Conservation (phyloP, 2,113 vertebrate species). For the Siniperca knerii region DNA sequence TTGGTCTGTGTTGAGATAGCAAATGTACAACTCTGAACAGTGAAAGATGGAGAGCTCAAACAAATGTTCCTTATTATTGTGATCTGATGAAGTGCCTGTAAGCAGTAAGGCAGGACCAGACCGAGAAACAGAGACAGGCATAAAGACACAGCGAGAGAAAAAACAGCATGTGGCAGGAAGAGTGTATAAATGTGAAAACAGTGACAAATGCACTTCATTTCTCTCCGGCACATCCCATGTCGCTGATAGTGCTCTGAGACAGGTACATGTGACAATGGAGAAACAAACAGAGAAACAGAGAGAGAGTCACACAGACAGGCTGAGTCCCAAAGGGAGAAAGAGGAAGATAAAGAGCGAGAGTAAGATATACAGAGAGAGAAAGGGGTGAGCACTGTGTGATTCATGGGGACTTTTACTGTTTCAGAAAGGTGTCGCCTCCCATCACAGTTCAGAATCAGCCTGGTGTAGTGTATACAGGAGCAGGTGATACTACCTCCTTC, state of each 20-base stretch:
- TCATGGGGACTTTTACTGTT: conserved; percentile 76
- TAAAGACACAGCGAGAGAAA: conserved; percentile 32
- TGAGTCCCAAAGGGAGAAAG: conserved; percentile 40
- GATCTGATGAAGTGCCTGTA: conserved; percentile 5
- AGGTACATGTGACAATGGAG: conserved; percentile 57
- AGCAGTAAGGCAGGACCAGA: conserved; percentile 17
- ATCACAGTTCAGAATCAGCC: conserved; percentile 70
- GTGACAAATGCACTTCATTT: conserved; percentile 67
- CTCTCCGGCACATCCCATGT: conserved; percentile 18
- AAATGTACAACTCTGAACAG: background rate
- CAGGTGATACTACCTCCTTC: conserved; percentile 52
- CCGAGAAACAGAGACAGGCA: conserved; percentile 13
- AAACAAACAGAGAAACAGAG: conserved; percentile 34
- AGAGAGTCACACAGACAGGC: conserved; percentile 36
- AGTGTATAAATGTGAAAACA: conserved; percentile 54
- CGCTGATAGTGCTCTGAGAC: conserved; percentile 29
- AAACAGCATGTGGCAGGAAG: conserved; percentile 53
- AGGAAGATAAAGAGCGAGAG: conserved; percentile 38
- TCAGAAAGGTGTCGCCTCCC: conserved; percentile 77
- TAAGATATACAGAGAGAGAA: conserved; percentile 38
- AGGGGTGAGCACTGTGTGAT: conserved; percentile 64
- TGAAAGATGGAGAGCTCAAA: background rate
- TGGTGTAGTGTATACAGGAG: conserved; percentile 45
- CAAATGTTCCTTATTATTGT: background rate
- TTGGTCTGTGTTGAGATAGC: no score